phyloP scores from a whole-genome alignment of 2,888 invertebrate species.

The Acheta domesticus region DNA sequence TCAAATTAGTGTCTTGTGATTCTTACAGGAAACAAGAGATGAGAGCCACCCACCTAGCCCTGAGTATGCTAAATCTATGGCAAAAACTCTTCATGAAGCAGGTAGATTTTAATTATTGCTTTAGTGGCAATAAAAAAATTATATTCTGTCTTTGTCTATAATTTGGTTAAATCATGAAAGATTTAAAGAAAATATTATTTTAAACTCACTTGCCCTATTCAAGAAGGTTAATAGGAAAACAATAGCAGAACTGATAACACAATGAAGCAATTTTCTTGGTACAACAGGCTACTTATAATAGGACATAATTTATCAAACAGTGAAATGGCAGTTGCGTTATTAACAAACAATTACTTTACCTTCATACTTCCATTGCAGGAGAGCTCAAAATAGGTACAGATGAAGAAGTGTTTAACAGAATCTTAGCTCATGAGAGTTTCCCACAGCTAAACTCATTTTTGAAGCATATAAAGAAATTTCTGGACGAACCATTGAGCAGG shows the following conservation, averaged over 20 bases:
- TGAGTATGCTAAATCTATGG: constrained; percentile 27
- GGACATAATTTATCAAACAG: too few species aligned
- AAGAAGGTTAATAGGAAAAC: too few species aligned
- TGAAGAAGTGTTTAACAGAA: constrained; percentile 67
- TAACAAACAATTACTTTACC: not conserved
- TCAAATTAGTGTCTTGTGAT: too few species aligned
- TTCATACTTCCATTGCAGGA: constrained; percentile 42
- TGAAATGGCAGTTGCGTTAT: too few species aligned
- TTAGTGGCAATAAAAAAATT: too few species aligned
- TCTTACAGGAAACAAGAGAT: constrained; percentile 25
- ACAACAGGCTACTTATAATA: too few species aligned
- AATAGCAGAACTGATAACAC: too few species aligned
- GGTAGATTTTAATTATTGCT: not conserved
- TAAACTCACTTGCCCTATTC: too few species aligned
- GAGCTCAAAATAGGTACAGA: constrained; percentile 70
- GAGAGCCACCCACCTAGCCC: constrained; percentile 23
- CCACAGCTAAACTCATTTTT: constrained; percentile 65
- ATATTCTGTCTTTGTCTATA: too few species aligned
- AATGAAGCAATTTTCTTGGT: too few species aligned
- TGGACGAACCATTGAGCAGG: constrained; percentile 70
- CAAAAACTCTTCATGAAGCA: constrained; percentile 27
- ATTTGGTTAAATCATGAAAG: too few species aligned
- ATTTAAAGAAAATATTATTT: too few species aligned
- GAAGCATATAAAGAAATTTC: constrained; percentile 70
- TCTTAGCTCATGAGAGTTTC: constrained; percentile 71